Evolutionary conservation across 2,888 invertebrate genomes (phyloP).

Genomic region (Amphipyra tragopoginis): DNA sequence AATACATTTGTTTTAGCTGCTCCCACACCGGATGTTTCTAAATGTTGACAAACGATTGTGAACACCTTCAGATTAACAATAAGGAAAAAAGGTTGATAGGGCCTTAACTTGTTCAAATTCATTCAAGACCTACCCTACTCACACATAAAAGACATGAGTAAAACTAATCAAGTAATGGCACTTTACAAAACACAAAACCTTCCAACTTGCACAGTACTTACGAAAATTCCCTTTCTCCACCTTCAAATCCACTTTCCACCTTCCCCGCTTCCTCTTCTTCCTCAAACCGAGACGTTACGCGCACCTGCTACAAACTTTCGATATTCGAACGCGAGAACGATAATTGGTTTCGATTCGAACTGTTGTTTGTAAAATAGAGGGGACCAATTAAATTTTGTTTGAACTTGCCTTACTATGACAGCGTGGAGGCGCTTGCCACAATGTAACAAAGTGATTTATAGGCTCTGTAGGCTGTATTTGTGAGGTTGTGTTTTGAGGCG

Average conservation of each 20-base stretch:
- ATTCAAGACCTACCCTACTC: too few species aligned
- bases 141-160: not conserved
- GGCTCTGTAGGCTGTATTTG: constrained; percentile 12
- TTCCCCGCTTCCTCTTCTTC: constrained; percentile 59
- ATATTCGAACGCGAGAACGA: constrained; percentile 85
- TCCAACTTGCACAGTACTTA: not conserved
- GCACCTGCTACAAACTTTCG: constrained; percentile 87
- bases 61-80: too few species aligned
- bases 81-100: too few species aligned
- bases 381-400: constrained; percentile 84
- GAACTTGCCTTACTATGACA: constrained; percentile 62
- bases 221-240: not conserved
- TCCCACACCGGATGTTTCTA: too few species aligned
- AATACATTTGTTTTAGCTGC: too few species aligned
- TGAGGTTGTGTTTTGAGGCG: constrained; percentile 10
- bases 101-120: too few species aligned
- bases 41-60: too few species aligned
- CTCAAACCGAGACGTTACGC: constrained; percentile 70
- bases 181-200: not conserved
- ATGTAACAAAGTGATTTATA: constrained; percentile 34
- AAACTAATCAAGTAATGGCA: not conserved
- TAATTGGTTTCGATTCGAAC: constrained; percentile 85
- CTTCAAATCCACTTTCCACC: not conserved
- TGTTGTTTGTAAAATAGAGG: constrained; percentile 84
- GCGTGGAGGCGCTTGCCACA: constrained; percentile 31